Conservation (phyloP, 2,113 vertebrate genomes). For the Phodopus roborovskii region DNA sequence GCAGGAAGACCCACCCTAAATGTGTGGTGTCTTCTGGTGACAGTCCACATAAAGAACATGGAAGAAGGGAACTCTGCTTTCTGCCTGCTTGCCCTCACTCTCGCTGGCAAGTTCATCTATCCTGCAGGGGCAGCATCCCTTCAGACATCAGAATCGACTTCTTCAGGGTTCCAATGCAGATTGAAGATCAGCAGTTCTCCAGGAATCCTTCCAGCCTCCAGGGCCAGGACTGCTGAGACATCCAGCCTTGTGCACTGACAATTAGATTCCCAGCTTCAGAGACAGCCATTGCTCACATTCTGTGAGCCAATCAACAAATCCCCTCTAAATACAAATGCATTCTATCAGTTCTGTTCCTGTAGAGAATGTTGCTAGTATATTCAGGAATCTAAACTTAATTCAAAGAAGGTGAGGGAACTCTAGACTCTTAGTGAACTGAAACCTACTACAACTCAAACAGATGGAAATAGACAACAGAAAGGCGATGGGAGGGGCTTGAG, state of each 20-base stretch:
- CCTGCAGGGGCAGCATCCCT: not conserved
- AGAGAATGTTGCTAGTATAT: not conserved
- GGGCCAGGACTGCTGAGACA: not conserved
- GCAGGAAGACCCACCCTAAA: not conserved
- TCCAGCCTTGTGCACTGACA: not conserved
- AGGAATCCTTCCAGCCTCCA: not conserved
- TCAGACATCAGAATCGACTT: not conserved
- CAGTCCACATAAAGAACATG: not conserved
- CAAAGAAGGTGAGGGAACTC: not conserved
- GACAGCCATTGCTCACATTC: not conserved
- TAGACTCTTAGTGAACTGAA: not conserved
- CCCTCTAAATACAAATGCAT: not conserved
- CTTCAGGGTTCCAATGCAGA: not conserved
- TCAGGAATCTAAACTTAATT: not conserved
- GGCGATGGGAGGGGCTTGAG: rapidly evolving
- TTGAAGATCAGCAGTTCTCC: not conserved
- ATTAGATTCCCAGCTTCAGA: not conserved
- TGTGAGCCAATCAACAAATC: not conserved
- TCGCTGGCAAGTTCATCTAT: not conserved
- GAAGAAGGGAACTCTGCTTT: not conserved
- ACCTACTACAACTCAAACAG: not conserved
- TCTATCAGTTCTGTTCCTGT: not conserved
- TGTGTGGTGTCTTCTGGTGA: not conserved
- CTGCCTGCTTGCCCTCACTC: not conserved
- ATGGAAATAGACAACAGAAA: rapidly evolving